Base-by-base conservation (phyloP, 2,113 vertebrate species). In the Phrynosoma platyrhinos region DNA sequence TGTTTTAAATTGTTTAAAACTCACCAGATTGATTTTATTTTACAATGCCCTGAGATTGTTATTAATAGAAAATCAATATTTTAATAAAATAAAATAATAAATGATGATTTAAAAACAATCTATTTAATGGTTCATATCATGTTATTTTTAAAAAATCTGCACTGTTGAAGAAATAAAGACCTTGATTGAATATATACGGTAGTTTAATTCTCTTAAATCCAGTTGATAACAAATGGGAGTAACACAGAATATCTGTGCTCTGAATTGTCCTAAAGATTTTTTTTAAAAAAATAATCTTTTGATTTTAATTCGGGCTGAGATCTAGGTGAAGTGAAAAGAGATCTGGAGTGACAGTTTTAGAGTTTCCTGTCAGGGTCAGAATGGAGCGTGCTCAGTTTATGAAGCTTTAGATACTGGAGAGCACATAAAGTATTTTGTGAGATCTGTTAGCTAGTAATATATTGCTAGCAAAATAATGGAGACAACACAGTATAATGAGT, bases 281-380 rank as follows among this genome's bases (percentile, higher is more conserved):
- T 62, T 47, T 87, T 86, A 53, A 58, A 47, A 42, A 0, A 82
- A 84, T 89, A 88, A 93, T 36, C 32, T 32, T 85, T 93, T 95
- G 94, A 96, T 93, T 93, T 64, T 95, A 96, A 98, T 97, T 93
- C 47, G 87, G 95, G 91, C 16, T 97, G 96, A 97, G 94, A 94
- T 96, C 92, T 96, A 93, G 93, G 93, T 94, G 89, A 95, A 95
- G 94, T 94, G 90, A 95, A 96, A 96, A 94, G 90, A 92, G 95
- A 98, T 97, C 25, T 5, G 90, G 95, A 92, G 92, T 97, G 97
- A 97, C 98, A 98, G 96, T 92, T 96, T 97, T 95, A 90, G 94
- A 96, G 94, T 90, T 93, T 87, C 92, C 94, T 96, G 95, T 95
- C 90, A 91, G 94, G 92, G 89, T 87, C 90, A 90, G 94, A 94